A percentile compares a stretch with the other conserved stretches of the same genome.
Conservation (phyloP, 1,140 invertebrate genomes). For the Euura lappo region DNA sequence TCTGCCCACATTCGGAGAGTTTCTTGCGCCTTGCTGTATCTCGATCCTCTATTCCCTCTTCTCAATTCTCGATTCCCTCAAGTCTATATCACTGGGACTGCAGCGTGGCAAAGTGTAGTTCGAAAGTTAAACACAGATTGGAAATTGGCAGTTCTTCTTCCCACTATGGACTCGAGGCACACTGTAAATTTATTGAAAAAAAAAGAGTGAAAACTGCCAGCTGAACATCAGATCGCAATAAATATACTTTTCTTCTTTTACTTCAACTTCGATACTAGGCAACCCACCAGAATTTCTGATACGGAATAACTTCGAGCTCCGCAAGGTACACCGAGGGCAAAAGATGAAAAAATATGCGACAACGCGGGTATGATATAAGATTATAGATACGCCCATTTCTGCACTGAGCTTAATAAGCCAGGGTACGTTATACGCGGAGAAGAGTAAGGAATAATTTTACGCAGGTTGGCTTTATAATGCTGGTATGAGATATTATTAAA, state of each 20-base stretch:
- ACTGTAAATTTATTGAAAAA: too few relatives aligned
- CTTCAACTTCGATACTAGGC: too few relatives aligned
- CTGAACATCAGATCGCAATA: too few relatives aligned
- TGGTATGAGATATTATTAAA: not conserved
- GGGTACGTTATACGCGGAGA: not conserved
- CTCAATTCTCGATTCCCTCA: constrained; percentile 7
- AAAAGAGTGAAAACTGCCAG: too few relatives aligned
- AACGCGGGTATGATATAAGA: too few relatives aligned
- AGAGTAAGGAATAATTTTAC: not conserved
- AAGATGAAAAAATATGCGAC: too few relatives aligned
- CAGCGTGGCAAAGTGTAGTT: constrained; percentile 24
- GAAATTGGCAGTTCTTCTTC: constrained; percentile 44
- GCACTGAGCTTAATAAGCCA: not conserved
- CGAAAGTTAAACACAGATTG: constrained; percentile 45
- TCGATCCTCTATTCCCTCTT: constrained; percentile 19
- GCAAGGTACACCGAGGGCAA: not conserved
- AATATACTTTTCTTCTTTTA: too few relatives aligned
- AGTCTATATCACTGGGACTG: constrained; percentile 13
- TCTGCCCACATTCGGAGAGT: not conserved
- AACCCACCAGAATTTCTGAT: too few relatives aligned
- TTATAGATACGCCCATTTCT: not conserved
- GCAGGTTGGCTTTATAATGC: not conserved
- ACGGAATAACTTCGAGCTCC: not conserved
- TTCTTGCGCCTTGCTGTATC: constrained; percentile 16
- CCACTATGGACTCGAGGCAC: not conserved